Evolutionary conservation across 2,797 vertebrate genomes (phyloP), one percentile per base, ranked within the genome.

Genomic region (Peromyscus melanophrys): DNA sequence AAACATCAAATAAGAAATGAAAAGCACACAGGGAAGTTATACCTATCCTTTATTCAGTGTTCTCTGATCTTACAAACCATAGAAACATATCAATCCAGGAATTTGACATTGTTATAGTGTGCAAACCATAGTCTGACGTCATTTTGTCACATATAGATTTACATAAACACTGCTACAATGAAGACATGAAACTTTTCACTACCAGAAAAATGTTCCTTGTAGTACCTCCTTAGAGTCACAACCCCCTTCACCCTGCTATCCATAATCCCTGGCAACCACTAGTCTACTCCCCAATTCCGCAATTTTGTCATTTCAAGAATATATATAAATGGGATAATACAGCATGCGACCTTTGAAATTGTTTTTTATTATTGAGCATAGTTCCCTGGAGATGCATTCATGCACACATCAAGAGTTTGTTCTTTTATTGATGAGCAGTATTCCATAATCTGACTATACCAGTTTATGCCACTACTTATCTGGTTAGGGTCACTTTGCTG

Each of bases 241-340:
- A 2, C 14, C 65, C 11, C 31, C 80, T 89, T 78, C 21, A 82
- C 10, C 21, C 46, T n/a, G 67, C 40, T 34, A 65, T 78, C 46
- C 37, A 49, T 81, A 90, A 84, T 37, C 52, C 57, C 14, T 80
- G 23, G n/a, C 23, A 89, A 95, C 65, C 63, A 90, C 46, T 90
- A 88, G 82, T 89, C 49, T 93, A 89, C n/a, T 86, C 13, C 16
- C 17, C 80, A 88, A 86, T 40, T 83, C 40, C 9, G 5, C 84
- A 92, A 34, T 84, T 78, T 73, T 93, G 67, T 86, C 75, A 86
- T 94, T 93, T 92, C n/a, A 25, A 95, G 52, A 94, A 91, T 86
- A 52, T 95, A 85, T 76, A 31, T 80, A 92, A 90, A 77, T 73
- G 37, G 37, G 93, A 92, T 89, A 83, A 63, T 55, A 80, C 1